Percentiles rank a stretch among this genome's conserved stretches.
These are phyloP conservation scores for Philotrypesis tridentata DNA, from an alignment of 1,140 invertebrate species.

Conservation along the genomic window DNA sequence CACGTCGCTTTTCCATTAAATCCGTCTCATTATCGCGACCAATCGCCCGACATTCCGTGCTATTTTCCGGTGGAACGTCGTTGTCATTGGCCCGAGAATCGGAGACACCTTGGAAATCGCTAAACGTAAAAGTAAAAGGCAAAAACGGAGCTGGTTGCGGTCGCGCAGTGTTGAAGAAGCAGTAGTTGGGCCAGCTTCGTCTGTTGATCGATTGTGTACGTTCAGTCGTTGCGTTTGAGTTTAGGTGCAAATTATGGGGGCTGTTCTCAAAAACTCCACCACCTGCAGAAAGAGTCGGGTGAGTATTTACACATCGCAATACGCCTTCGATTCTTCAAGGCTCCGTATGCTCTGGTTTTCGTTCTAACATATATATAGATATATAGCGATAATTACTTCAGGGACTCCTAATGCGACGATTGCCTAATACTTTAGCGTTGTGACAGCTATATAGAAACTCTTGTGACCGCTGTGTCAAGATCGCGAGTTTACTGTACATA, in stretches of 20 bases:
- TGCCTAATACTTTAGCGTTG: background rate
- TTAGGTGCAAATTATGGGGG: conserved; percentile 49
- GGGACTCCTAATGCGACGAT: background rate
- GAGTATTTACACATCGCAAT: conserved; percentile 29
- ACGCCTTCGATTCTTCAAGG: background rate
- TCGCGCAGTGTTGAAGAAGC: background rate
- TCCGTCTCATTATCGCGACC: no score
- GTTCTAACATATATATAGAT: no score
- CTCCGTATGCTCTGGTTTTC: background rate
- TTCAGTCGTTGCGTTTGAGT: background rate
- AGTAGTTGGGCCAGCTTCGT: conserved; percentile 8
- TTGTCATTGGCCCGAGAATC: background rate
- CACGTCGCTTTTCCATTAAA: no score
- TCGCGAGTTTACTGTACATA: background rate
- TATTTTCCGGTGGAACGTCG: background rate
- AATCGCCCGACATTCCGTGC: background rate
- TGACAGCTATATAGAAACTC: background rate
- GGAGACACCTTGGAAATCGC: background rate
- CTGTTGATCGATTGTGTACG: background rate
- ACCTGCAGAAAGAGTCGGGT: conserved; percentile 55
- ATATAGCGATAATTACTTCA: background rate
- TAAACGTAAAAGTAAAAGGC: conserved; percentile 22
- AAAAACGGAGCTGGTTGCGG: no score
- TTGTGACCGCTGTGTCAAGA: background rate
- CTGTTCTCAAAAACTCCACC: conserved; percentile 49